These are phyloP conservation scores for Agrilus cyanescens DNA, from an alignment of 2,888 invertebrate genomes.

Conservation along the genomic window DNA sequence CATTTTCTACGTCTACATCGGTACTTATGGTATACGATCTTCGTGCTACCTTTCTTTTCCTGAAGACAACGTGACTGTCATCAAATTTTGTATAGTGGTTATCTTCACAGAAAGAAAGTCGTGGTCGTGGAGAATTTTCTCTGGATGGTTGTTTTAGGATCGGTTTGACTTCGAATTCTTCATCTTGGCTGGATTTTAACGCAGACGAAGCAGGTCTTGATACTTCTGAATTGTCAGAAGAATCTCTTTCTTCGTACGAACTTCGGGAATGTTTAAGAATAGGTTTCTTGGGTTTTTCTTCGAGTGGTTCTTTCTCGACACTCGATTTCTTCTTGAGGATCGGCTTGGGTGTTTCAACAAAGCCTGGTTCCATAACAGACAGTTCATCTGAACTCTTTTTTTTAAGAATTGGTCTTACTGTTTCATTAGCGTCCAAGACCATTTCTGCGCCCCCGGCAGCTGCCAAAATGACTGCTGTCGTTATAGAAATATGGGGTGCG, in stretches of 20 bases:
- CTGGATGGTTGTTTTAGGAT: constrained; percentile 54
- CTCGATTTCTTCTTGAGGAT: constrained; percentile 81
- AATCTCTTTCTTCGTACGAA: constrained; percentile 24
- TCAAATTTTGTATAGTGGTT: constrained; percentile 25
- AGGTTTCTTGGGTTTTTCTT: constrained; percentile 59
- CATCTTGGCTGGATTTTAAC: constrained; percentile 19
- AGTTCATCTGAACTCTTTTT: constrained; percentile 58
- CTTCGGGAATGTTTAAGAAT: constrained; percentile 65
- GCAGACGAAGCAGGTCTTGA: constrained; percentile 3
- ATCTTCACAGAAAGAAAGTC: constrained; percentile 51
- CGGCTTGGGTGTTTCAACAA: constrained; percentile 49
- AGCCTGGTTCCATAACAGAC: constrained; percentile 10
- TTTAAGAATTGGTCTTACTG: constrained; percentile 67
- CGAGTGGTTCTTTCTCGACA: constrained; percentile 63
- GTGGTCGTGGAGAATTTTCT: constrained; percentile 50
- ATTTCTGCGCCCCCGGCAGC: constrained; percentile 47
- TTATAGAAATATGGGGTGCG: constrained; percentile 55
- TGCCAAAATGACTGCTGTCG: constrained; percentile 53
- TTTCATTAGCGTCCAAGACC: constrained; percentile 28
- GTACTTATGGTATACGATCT: constrained; percentile 27
- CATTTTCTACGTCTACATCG: constrained; percentile 21
- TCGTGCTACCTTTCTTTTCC: constrained; percentile 14
- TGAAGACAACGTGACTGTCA: constrained; percentile 30
- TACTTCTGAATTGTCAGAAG: constrained; percentile 1
- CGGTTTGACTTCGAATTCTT: constrained; percentile 47